Conservation (phyloP, 2,113 vertebrate genomes). For the Sturnus vulgaris region DNA sequence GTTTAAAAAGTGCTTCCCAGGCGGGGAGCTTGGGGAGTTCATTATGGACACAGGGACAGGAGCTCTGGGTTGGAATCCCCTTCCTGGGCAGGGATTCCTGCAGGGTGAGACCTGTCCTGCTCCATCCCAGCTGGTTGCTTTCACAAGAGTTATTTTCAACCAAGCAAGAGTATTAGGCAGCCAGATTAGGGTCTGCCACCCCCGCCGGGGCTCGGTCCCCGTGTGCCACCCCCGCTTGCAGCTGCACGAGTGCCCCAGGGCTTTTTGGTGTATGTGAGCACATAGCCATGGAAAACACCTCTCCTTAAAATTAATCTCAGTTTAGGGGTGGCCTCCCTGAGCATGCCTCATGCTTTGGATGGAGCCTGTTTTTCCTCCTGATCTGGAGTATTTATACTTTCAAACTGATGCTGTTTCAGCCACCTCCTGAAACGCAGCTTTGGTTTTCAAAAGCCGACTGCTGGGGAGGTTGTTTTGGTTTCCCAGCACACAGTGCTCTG, state of each 20-base stretch:
- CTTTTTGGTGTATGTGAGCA: not conserved
- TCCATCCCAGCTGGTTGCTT: constrained; percentile 31
- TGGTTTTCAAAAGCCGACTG: not conserved
- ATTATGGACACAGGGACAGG: not conserved
- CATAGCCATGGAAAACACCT: not conserved
- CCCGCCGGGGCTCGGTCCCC: no score
- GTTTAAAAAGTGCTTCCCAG: not conserved
- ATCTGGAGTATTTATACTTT: not conserved
- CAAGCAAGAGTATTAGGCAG: constrained; percentile 9
- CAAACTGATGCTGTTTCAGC: not conserved
- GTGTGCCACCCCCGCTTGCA: not conserved
- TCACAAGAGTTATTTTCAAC: constrained; percentile 25
- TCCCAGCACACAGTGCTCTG: not conserved
- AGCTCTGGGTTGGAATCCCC: not conserved
- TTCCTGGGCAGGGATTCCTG: not conserved
- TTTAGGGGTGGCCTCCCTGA: not conserved
- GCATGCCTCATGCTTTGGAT: not conserved
- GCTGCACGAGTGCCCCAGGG: not conserved
- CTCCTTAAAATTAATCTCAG: not conserved
- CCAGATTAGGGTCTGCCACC: not conserved
- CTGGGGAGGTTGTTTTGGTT: constrained; percentile 17
- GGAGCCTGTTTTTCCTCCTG: not conserved
- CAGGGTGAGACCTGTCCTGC: not conserved
- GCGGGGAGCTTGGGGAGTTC: not conserved
- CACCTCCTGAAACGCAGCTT: not conserved